A percentile compares a stretch with the other conserved stretches of the same genome.
phyloP scores from a whole-genome alignment of 2,113 vertebrate genomes.

The Aythya baeri region DNA sequence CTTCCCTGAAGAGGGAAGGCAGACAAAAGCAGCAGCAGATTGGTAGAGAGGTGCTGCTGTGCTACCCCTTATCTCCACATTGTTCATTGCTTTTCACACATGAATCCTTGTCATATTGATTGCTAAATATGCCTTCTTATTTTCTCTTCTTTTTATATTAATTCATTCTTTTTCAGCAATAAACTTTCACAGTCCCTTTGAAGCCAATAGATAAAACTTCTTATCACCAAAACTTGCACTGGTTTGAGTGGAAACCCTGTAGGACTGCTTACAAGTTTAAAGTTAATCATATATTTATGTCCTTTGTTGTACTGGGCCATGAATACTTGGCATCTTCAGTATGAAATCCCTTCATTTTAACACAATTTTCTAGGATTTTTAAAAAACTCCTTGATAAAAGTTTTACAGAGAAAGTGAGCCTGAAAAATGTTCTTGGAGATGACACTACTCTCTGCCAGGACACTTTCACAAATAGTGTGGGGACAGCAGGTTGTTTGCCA shows the following conservation, averaged over 20 bases:
- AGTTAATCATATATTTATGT: background rate
- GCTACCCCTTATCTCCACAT: background rate
- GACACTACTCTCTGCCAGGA: constrained; percentile 70
- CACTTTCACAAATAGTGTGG: constrained; percentile 69
- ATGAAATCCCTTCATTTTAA: constrained; percentile 36
- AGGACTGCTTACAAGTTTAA: background rate
- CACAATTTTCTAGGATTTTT: background rate
- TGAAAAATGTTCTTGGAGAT: constrained; percentile 69
- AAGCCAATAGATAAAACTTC: background rate
- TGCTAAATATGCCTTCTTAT: background rate
- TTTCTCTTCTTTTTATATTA: background rate
- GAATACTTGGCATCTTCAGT: background rate
- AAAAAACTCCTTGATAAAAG: constrained; percentile 48
- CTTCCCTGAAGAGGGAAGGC: background rate
- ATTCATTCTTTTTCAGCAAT: background rate
- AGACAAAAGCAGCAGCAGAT: background rate
- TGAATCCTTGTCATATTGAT: background rate
- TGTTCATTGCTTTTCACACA: background rate
- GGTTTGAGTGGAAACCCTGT: background rate
- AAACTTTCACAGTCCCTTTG: background rate
- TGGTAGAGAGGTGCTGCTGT: background rate
- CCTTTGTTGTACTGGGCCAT: constrained; percentile 5
- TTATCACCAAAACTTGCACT: background rate
- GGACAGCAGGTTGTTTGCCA: constrained; percentile 72
- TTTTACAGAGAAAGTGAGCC: constrained; percentile 59